Percentiles rank a stretch among this genome's conserved stretches.
Conservation (phyloP, 2,888 invertebrate genomes). For the Synergus laeviventris region DNA sequence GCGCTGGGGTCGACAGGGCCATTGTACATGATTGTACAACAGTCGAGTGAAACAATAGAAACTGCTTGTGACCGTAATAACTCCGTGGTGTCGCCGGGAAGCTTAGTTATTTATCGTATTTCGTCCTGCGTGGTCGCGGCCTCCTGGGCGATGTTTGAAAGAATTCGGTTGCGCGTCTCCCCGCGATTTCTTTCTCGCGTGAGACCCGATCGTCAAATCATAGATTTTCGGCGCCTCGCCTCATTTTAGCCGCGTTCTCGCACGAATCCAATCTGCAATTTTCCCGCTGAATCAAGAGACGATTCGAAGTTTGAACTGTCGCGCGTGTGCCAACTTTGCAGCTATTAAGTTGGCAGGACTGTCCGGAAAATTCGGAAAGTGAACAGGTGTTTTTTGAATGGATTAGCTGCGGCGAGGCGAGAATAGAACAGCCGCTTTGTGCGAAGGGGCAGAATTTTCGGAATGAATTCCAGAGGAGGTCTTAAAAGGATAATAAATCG, state of each 20-base stretch:
- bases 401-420: slow-evolving; percentile 60
- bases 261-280: background rate
- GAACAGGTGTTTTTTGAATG: slow-evolving; percentile 88
- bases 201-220: slow-evolving; percentile 8
- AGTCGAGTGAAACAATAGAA: slow-evolving; percentile 72
- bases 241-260: background rate
- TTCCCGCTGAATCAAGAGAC: background rate
- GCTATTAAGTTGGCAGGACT: slow-evolving; percentile 77
- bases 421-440: slow-evolving; percentile 16
- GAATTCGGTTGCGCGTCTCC: slow-evolving; percentile 6
- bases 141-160: slow-evolving; percentile 44
- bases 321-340: slow-evolving; percentile 41
- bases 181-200: background rate
- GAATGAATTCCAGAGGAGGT: background rate
- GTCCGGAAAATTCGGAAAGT: slow-evolving; percentile 83
- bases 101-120: slow-evolving; percentile 15
- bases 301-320: slow-evolving; percentile 49
- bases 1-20: slow-evolving; percentile 68
- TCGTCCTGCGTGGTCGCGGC: slow-evolving; percentile 27
- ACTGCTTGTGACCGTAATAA: slow-evolving; percentile 68
- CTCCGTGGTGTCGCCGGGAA: slow-evolving; percentile 51
- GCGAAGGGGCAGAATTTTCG: background rate
- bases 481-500: background rate
- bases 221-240: slow-evolving; percentile 40
- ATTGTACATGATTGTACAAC: slow-evolving; percentile 68